Base-by-base conservation (phyloP, 2,113 vertebrate species). In the Pedetes capensis region DNA sequence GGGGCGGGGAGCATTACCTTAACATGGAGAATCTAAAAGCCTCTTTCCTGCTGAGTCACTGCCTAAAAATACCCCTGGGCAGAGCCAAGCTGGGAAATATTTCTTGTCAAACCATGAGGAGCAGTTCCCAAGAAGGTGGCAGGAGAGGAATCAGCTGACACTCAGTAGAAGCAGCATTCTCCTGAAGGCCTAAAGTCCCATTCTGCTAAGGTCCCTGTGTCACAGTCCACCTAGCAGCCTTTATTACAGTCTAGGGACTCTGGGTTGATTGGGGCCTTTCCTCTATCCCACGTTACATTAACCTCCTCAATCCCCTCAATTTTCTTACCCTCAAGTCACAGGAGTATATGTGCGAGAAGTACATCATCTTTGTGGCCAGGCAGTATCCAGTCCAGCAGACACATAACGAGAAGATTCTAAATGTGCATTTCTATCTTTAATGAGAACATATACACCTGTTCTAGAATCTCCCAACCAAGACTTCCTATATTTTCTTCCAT, bases 21-120 rank as follows among this genome's bases (percentile, higher is more conserved):
- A 64, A 71, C 27, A n/a, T n/a, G 9, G 37, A 44, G 55, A 74
- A 80, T 96, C 87, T 80, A 47, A 94, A 95, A 82, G 86, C 69
- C 37, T 37, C 49, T 79, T 63, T 8, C 37, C 64, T 72, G 81
- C 42, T 94, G 89, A 96, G 83, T 95, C 93, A 95, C 47, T 57
- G 29, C 17, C 80, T 95, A 87, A 95, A 97, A 89, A 91, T 89
- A 87, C 12, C 37, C 29, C 25, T n/a, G 18, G n/a, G 59, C 37
- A 84, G 87, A 96, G 34, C 8, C 17, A 39, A 27, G 8, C 63
- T 79, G 32, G 57, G 47, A 44, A 76, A 71, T 37, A 44, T 23
- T 87, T 29, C n/a, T 13, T 34, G 42, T 51, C 25, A 94, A 95
- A 78, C 87, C 10, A 27, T 4, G 6, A 44, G 6, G n/a, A 92